Evolutionary conservation across 2,797 vertebrate genomes (phyloP).

Genomic region (Propithecus deckenii): DNA sequence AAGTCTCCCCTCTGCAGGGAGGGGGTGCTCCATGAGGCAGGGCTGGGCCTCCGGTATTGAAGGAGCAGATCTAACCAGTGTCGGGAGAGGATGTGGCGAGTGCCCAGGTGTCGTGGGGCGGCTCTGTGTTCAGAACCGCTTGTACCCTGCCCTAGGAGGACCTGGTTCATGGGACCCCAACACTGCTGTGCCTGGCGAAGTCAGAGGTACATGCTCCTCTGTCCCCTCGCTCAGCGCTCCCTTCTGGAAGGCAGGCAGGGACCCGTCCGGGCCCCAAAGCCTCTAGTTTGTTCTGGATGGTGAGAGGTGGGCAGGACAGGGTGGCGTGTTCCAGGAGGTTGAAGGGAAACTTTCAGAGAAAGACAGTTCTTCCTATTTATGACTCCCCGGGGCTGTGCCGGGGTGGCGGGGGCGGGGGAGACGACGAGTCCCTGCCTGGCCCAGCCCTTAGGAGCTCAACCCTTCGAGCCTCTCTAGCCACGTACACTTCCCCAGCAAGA

Average conservation of each 20-base stretch:
- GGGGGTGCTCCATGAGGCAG: not conserved
- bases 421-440: not conserved
- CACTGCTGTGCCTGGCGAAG: not conserved
- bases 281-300: not conserved
- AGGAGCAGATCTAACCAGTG: not conserved
- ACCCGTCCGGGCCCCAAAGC: not conserved
- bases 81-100: conserved; percentile 37
- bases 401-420: not conserved
- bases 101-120: not conserved
- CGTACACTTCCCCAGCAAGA: rapidly evolving
- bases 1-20: not conserved
- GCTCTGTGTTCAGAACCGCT: not conserved
- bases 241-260: not conserved
- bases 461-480: not conserved
- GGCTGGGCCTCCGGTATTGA: not conserved
- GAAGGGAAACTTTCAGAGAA: not conserved
- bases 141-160: not conserved
- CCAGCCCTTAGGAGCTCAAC: too few species aligned
- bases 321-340: not conserved
- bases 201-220: not conserved
- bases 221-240: too few species aligned
- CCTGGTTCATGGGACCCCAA: not conserved
- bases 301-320: not conserved
- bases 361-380: not conserved
- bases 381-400: not conserved